phyloP scores from a whole-genome alignment of 1,140 invertebrate species.

The Schlechtendalia chinensis region DNA sequence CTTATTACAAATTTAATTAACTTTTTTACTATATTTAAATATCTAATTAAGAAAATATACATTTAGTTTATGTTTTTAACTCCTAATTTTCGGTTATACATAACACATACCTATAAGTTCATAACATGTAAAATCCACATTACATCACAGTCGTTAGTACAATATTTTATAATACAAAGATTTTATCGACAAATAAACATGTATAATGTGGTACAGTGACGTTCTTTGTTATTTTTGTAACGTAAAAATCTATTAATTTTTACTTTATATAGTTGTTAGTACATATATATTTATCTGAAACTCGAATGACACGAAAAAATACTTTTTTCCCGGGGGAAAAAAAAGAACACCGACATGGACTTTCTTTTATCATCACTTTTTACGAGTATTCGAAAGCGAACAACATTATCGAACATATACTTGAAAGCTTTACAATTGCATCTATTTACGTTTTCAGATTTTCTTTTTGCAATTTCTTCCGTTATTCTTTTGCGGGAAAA shows the following conservation, averaged over 20 bases:
- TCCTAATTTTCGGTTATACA: too few species aligned
- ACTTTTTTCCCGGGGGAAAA: neutral
- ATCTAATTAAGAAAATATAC: too few species aligned
- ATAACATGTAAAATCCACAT: too few species aligned
- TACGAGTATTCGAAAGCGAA: neutral
- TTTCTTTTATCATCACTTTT: slow-evolving; percentile 1
- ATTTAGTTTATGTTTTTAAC: too few species aligned
- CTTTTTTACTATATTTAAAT: too few species aligned
- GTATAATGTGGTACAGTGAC: neutral
- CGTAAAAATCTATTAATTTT: neutral
- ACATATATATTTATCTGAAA: neutral
- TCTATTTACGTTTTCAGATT: neutral
- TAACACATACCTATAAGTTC: too few species aligned
- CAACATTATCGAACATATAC: neutral
- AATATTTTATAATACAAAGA: too few species aligned
- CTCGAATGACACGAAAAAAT: neutral
- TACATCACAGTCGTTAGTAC: too few species aligned
- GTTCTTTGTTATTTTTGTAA: neutral
- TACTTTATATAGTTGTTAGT: neutral
- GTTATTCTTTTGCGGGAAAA: neutral
- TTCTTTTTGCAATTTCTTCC: neutral
- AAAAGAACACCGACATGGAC: neutral
- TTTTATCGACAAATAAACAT: too few species aligned
- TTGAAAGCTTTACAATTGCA: neutral
- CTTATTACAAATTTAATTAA: too few species aligned